A percentile compares a stretch with the other conserved stretches of the same genome.
Conservation (phyloP, 2,113 vertebrate genomes). For the Colinus virginianus region DNA sequence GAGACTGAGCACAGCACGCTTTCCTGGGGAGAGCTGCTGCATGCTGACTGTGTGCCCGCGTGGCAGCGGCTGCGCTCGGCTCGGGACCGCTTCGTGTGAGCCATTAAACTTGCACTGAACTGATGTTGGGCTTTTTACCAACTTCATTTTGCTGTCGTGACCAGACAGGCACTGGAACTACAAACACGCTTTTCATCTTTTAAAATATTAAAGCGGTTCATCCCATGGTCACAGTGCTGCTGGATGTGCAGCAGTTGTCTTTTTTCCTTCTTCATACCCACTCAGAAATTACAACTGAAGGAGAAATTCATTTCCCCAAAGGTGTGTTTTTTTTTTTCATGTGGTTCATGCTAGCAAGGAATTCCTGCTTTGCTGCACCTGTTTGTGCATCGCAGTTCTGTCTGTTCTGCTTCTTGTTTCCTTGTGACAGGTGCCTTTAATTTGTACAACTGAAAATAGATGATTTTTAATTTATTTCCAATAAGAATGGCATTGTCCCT, state of each 20-base stretch:
- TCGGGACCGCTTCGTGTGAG: not conserved
- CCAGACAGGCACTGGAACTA: not conserved
- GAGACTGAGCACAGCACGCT: not conserved
- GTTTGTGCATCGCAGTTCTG: rapidly evolving
- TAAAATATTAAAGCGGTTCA: constrained; percentile 61
- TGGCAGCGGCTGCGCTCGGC: not conserved
- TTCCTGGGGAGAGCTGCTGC: not conserved
- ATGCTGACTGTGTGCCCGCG: not conserved
- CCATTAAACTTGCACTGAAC: constrained; percentile 49
- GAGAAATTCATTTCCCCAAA: constrained; percentile 54
- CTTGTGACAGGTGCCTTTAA: not conserved
- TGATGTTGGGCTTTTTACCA: constrained; percentile 15
- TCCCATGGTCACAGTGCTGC: constrained; percentile 22
- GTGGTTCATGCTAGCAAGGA: not conserved
- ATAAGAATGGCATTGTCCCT: not conserved
- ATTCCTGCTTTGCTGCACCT: not conserved
- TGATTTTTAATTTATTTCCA: not conserved
- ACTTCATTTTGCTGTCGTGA: constrained; percentile 31
- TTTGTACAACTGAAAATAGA: not conserved
- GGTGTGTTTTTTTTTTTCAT: not conserved
- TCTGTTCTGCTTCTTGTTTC: not conserved
- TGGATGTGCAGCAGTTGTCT: not conserved
- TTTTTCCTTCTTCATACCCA: not conserved
- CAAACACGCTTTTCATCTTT: not conserved
- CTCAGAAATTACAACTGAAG: constrained; percentile 42